Percentiles rank a stretch among this genome's conserved stretches.
Conservation (phyloP, 2,797 vertebrate genomes). For the Pantherophis alleghaniensis region DNA sequence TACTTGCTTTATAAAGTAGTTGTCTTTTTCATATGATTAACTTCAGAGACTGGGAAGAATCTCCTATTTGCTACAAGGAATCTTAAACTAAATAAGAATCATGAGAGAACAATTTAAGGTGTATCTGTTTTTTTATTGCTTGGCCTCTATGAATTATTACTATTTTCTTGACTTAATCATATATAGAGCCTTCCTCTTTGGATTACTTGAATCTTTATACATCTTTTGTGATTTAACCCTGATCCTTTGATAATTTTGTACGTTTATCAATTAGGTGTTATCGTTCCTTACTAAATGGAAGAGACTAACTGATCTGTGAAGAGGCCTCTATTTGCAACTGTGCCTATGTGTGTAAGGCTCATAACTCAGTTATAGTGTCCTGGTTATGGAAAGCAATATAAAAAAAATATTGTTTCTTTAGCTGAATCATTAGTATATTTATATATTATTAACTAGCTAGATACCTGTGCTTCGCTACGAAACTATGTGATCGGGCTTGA, state of each 20-base stretch:
- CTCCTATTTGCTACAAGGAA: neutral
- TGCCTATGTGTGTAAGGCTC: neutral
- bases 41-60: neutral
- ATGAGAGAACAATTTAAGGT: neutral
- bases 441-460: neutral
- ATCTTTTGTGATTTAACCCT: neutral
- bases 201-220: neutral
- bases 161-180: neutral
- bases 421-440: neutral
- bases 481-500: no score
- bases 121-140: neutral
- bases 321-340: neutral
- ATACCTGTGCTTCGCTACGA: no score
- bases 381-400: neutral
- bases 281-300: neutral
- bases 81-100: neutral
- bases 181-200: neutral
- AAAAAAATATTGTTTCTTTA: neutral
- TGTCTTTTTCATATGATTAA: neutral
- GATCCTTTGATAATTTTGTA: neutral
- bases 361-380: neutral
- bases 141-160: neutral
- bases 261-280: neutral
- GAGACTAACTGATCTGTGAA: neutral
- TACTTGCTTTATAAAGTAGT: neutral